Evolutionary conservation across 92 coral and sea anemone genomes (phyloP), one percentile per base, ranked within the genome.

Genomic region (Bergia sp.): DNA sequence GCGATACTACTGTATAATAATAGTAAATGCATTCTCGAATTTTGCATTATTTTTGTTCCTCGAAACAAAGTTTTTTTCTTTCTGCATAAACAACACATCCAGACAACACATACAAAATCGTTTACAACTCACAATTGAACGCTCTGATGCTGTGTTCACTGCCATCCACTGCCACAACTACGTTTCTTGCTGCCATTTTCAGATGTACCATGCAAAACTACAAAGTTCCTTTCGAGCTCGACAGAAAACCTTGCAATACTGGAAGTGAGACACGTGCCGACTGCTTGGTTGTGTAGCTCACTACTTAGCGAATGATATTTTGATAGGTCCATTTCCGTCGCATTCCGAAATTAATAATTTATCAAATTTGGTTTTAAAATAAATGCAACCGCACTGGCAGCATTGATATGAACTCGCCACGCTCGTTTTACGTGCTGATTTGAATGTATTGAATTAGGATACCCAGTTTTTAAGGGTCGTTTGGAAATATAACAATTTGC

Each of bases 151-250:
- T 84, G 65, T 84, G 87, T 20, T 47, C 23, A 45, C 87, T 84
- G 37, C 87, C 87, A 6, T 84, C 87, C 18, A 84, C 87, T 18
- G 79, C 87, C 9, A 84, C 78, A 84, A 84, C 15, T 4, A 84
- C 67, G 43, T 69, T 84, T 84, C 87, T 71, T 10, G 43, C 8
- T 6, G 78, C 13, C 67, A 71, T 84, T 84, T 44, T 36, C 72
- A 67, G 37, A 20, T 67, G 58, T 43, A 9, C 29, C 2, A 9
- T 69, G 45, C 29, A 2, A 73, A 6, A 23, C 69, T 37, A 47
- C 45, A 36, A 37, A 16, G 45, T 7, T 37, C 37, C 39, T 37
- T 38, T 57, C 23, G n/a, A 36, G 76, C 29, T 23, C 2, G 10
- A 71, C 39, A 29, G 39, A 69, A n/a, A n/a, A 2, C 11, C 9